phyloP scores from a whole-genome alignment of 1,140 invertebrate species.

The Drosophila bipectinata region DNA sequence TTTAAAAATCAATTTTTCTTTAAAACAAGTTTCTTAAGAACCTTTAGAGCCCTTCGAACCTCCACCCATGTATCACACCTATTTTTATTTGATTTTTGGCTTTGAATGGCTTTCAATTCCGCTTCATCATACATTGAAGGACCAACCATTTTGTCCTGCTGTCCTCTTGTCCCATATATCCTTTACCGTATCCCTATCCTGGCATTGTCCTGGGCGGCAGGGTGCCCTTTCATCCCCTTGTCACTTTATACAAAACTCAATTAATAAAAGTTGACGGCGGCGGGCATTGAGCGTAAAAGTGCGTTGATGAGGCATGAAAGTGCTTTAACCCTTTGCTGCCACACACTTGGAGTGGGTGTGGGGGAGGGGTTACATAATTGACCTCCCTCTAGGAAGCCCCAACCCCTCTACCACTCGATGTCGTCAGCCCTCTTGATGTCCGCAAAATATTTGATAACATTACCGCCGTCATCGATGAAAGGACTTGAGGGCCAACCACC shows the following conservation, averaged over 20 bases:
- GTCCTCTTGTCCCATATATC: too few species aligned
- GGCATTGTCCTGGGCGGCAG: too few species aligned
- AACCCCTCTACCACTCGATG: neutral
- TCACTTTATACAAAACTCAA: slow-evolving; percentile 67
- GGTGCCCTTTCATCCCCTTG: slow-evolving; percentile 7
- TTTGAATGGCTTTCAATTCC: slow-evolving; percentile 4
- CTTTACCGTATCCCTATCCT: neutral
- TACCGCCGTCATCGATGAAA: slow-evolving; percentile 26
- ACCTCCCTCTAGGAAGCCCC: neutral
- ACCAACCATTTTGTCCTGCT: slow-evolving; percentile 4
- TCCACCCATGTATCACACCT: neutral
- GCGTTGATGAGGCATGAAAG: slow-evolving; percentile 70
- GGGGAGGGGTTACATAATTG: neutral
- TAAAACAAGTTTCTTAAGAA: too few species aligned
- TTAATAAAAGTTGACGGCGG: slow-evolving; percentile 73
- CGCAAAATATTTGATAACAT: neutral
- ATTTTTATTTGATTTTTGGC: slow-evolving; percentile 1
- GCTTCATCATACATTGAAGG: slow-evolving; percentile 22
- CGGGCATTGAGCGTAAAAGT: slow-evolving; percentile 59
- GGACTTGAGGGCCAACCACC: slow-evolving; percentile 1
- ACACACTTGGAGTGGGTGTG: neutral
- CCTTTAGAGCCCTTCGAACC: too few species aligned
- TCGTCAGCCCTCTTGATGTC: neutral
- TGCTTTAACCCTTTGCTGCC: slow-evolving; percentile 49
- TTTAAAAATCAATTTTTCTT: too few species aligned